Conservation (phyloP, 2,113 vertebrate species). For the Paracanthobrama guichenoti region DNA sequence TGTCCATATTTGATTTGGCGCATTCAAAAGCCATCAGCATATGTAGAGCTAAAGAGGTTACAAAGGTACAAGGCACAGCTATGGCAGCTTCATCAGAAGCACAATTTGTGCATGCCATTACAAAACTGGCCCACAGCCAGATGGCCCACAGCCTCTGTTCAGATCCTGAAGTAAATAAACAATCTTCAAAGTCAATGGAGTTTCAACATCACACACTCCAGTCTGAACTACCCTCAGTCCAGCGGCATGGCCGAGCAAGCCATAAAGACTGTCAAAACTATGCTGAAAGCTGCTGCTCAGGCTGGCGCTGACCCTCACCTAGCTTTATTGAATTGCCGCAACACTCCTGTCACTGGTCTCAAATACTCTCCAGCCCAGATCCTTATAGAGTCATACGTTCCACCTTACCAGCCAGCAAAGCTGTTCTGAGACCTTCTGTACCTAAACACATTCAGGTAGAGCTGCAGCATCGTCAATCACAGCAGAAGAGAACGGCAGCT, state of each 20-base stretch:
- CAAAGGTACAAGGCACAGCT: neutral
- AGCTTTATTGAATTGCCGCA: slow-evolving; percentile 28
- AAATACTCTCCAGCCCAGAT: slow-evolving; percentile 33
- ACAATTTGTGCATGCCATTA: neutral
- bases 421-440: neutral
- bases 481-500: slow-evolving; percentile 11
- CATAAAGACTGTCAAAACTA: neutral
- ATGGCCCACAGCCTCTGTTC: neutral
- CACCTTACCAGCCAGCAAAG: neutral
- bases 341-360: slow-evolving; percentile 31
- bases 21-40: slow-evolving; percentile 1
- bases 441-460: neutral
- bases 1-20: neutral
- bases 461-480: neutral
- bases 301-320: slow-evolving; percentile 7
- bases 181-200: too few species aligned
- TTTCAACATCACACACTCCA: too few species aligned
- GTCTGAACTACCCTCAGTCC: too few species aligned
- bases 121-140: too few species aligned
- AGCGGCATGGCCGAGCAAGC: too few species aligned
- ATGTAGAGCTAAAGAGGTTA: slow-evolving; percentile 19
- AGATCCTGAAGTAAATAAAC: too few species aligned
- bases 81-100: neutral
- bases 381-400: slow-evolving; percentile 31
- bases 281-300: slow-evolving; percentile 22